Conservation (phyloP, 1,140 invertebrate genomes). For the Doryteuthis pealeii region DNA sequence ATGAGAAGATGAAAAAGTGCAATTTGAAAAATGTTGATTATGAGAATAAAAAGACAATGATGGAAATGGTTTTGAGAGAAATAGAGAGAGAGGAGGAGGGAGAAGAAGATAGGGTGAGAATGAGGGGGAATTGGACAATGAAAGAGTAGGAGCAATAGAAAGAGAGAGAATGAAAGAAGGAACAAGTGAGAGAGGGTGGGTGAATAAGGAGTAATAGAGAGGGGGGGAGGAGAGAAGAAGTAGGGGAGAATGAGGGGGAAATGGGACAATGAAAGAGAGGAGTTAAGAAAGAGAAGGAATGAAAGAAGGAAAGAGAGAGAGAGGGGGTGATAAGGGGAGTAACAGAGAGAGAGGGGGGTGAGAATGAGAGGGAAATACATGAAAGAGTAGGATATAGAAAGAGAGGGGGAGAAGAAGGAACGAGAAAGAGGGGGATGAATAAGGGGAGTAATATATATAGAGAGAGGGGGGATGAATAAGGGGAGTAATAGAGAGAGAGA, state of each 20-base stretch:
- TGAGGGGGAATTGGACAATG: too few species aligned
- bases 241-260: background rate
- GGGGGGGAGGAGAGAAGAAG: background rate
- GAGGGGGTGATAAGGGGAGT: background rate
- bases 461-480: background rate
- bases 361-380: background rate
- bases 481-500: background rate
- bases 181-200: background rate
- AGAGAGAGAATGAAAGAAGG: too few species aligned
- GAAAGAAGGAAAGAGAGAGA: background rate
- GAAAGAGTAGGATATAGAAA: background rate
- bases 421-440: background rate
- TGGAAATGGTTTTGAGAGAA: too few species aligned
- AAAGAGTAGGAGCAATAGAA: too few species aligned
- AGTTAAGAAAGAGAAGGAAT: background rate
- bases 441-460: background rate
- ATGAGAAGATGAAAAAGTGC: too few species aligned
- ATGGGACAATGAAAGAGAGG: background rate
- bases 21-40: too few species aligned
- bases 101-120: too few species aligned
- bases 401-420: background rate
- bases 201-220: background rate
- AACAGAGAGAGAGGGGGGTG: background rate
- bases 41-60: too few species aligned
- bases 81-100: too few species aligned